Evolutionary conservation across 2,888 invertebrate species (phyloP).

Genomic region (Acanthosepion lycidas): DNA sequence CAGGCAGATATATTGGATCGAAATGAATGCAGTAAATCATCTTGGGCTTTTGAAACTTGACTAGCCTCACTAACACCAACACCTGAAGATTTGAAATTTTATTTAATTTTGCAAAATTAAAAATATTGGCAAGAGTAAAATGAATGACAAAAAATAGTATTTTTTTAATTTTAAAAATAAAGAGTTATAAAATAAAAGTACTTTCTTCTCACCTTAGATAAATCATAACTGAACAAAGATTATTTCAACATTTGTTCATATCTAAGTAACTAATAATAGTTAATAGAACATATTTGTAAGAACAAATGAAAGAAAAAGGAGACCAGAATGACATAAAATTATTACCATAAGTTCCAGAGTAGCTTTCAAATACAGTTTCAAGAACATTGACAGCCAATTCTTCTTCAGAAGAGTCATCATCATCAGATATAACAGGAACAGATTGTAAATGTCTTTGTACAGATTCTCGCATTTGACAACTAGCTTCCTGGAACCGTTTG

Average conservation of each 20-base stretch:
- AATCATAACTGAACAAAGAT: not conserved
- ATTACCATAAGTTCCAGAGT: conserved; percentile 60
- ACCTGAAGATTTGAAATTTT: not conserved
- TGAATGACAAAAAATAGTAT: not conserved
- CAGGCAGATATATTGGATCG: conserved; percentile 88
- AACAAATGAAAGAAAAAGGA: not conserved
- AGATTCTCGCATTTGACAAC: conserved; percentile 64
- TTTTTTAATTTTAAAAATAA: no score
- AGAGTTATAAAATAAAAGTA: no score
- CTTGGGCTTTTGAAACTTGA: conserved; percentile 78
- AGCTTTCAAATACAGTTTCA: conserved; percentile 64
- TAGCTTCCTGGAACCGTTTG: conserved; percentile 66
- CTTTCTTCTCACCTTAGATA: no score
- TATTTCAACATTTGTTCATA: no score
- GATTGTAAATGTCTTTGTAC: conserved; percentile 63
- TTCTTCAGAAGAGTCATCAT: conserved; percentile 61
- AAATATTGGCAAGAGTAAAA: not conserved
- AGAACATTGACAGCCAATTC: conserved; percentile 67
- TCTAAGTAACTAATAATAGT: no score
- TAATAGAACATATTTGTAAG: no score
- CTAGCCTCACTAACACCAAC: conserved; percentile 52
- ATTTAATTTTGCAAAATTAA: not conserved
- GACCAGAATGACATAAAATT: not conserved
- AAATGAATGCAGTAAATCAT: conserved; percentile 85
- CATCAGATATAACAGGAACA: conserved; percentile 48